A percentile compares a stretch with the other conserved stretches of the same genome.
These are phyloP conservation scores for Bothrops jararaca DNA, from an alignment of 2,113 vertebrate genomes.

Conservation along the genomic window DNA sequence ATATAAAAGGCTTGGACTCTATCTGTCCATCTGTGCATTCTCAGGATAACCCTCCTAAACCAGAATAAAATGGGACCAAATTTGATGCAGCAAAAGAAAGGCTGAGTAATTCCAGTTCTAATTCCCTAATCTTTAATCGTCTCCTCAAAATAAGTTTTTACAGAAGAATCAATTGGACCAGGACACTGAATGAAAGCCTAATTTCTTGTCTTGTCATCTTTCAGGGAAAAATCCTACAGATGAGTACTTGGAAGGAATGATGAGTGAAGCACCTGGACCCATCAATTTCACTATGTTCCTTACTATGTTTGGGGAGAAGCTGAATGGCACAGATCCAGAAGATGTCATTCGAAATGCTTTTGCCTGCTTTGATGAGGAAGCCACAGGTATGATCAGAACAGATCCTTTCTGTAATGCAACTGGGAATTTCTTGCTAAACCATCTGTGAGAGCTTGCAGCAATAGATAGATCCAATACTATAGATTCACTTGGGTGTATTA, in stretches of 20 bases:
- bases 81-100: not conserved
- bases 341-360: conserved; percentile 98
- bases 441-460: not conserved
- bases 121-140: not conserved
- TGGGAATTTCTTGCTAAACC: not conserved
- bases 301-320: conserved; percentile 98
- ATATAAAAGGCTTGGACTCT: too few species aligned
- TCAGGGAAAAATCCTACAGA: conserved; percentile 97
- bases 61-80: too few species aligned
- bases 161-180: not conserved
- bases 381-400: conserved; percentile 73
- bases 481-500: not conserved
- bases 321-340: conserved; percentile 95
- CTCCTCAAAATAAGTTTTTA: not conserved
- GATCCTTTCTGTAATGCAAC: not conserved
- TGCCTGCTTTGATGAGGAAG: conserved; percentile 96
- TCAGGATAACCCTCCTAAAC: too few species aligned
- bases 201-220: not conserved
- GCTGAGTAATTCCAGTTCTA: not conserved
- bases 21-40: too few species aligned
- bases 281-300: conserved; percentile 99
- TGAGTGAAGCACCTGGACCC: conserved; percentile 94
- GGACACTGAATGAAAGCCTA: not conserved
- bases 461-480: not conserved
- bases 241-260: conserved; percentile 97